Evolutionary conservation across 2,113 vertebrate genomes (phyloP).

Genomic region (Tragelaphus imberbis): DNA sequence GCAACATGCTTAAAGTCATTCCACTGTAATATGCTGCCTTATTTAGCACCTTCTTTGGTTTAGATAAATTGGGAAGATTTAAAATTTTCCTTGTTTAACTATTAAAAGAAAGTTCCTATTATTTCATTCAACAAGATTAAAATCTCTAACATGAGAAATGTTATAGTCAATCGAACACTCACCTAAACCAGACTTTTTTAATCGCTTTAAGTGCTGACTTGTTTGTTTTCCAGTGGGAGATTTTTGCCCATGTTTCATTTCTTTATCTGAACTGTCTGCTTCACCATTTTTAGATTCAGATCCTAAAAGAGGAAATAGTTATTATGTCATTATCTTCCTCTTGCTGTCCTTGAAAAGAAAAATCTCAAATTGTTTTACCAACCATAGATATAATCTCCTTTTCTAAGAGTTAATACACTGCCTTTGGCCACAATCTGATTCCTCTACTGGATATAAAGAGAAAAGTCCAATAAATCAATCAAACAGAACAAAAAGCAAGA

Average conservation of each 20-base stretch:
- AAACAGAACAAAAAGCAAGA: slow-evolving; percentile 78
- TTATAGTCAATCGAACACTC: slow-evolving; percentile 70
- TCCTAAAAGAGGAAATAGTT: slow-evolving; percentile 79
- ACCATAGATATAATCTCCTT: slow-evolving; percentile 49
- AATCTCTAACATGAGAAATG: slow-evolving; percentile 34
- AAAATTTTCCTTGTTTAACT: slow-evolving; percentile 7
- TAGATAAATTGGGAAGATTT: slow-evolving; percentile 33
- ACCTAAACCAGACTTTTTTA: slow-evolving; percentile 91
- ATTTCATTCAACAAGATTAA: slow-evolving; percentile 31
- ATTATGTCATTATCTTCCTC: slow-evolving; percentile 72
- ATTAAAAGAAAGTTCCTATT: background rate
- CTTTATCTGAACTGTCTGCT: slow-evolving; percentile 89
- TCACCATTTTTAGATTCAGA: slow-evolving; percentile 90
- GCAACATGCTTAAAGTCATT: background rate
- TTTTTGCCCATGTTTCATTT: slow-evolving; percentile 88
- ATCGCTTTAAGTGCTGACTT: slow-evolving; percentile 88
- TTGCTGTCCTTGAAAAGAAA: slow-evolving; percentile 56
- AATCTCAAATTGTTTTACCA: slow-evolving; percentile 48
- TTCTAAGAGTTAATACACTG: slow-evolving; percentile 68
- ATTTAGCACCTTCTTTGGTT: background rate
- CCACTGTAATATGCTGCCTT: slow-evolving; percentile 13
- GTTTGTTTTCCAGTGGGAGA: slow-evolving; percentile 87
- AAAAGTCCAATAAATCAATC: slow-evolving; percentile 83
- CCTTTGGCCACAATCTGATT: slow-evolving; percentile 71
- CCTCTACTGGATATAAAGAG: slow-evolving; percentile 71